These are phyloP conservation scores for Benitochromis conjunctus DNA, from an alignment of 2,113 vertebrate species.

Conservation along the genomic window DNA sequence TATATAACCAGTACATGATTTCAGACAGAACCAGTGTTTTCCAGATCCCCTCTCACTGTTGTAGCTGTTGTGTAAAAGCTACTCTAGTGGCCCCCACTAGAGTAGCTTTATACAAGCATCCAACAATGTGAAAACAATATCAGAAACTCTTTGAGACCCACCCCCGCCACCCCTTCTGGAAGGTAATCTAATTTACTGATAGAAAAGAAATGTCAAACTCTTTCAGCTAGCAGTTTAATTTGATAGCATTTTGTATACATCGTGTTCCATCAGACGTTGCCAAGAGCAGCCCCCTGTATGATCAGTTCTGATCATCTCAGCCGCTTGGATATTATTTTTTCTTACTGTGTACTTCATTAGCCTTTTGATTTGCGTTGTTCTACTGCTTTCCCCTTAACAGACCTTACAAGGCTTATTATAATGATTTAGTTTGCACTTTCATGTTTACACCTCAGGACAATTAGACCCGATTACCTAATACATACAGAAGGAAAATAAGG, in stretches of 20 bases:
- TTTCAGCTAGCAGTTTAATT: neutral
- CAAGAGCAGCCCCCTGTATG: neutral
- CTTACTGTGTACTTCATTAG: neutral
- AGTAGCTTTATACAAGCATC: neutral
- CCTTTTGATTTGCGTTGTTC: neutral
- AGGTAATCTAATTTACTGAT: neutral
- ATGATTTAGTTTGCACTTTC: conserved; percentile 38
- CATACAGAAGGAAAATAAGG: neutral
- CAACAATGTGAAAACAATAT: neutral
- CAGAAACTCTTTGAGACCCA: neutral
- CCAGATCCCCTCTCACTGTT: neutral
- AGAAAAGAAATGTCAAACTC: neutral
- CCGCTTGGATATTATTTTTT: neutral
- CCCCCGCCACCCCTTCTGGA: neutral
- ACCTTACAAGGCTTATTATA: conserved; percentile 14
- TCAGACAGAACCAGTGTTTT: neutral
- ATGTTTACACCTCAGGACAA: conserved; percentile 54
- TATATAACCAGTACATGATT: neutral
- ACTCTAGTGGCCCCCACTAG: neutral
- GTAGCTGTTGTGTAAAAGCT: neutral
- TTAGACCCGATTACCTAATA: conserved; percentile 30
- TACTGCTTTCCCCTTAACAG: neutral
- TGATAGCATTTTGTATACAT: neutral
- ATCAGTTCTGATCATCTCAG: neutral
- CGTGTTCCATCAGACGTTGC: neutral